These are phyloP conservation scores for Oreochromis niloticus DNA, from an alignment of 2,113 vertebrate species.

Conservation along the genomic window DNA sequence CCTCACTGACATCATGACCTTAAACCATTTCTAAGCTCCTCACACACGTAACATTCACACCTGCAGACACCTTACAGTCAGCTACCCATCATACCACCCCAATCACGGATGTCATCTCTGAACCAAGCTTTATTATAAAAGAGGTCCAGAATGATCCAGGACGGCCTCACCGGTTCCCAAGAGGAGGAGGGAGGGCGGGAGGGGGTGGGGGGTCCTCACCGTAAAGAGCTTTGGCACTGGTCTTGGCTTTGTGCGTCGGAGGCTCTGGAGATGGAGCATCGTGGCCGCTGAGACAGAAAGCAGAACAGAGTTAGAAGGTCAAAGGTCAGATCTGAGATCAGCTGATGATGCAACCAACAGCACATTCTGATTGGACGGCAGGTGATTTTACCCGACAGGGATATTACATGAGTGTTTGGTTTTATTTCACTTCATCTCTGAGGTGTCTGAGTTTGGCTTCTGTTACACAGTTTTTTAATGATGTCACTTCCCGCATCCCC, in stretches of 20 bases:
- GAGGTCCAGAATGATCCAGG: neutral
- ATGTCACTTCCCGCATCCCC: neutral
- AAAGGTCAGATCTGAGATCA: neutral
- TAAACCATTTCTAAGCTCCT: neutral
- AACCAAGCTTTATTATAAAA: neutral
- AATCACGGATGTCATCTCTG: neutral
- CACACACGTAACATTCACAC: neutral
- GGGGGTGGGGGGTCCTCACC: slow-evolving; percentile 44
- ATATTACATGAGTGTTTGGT: neutral
- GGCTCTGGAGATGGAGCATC: slow-evolving; percentile 46
- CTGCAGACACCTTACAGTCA: neutral
- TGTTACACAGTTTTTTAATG: neutral
- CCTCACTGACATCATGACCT: neutral
- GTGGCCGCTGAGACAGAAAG: slow-evolving; percentile 53
- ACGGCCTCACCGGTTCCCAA: neutral
- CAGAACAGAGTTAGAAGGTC: neutral
- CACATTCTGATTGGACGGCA: neutral
- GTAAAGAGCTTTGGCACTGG: slow-evolving; percentile 59
- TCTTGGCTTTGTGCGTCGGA: slow-evolving; percentile 36
- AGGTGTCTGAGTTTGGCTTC: neutral
- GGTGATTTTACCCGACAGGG: neutral
- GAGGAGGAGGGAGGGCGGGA: neutral
- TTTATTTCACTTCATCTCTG: neutral
- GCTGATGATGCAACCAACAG: neutral
- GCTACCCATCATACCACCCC: neutral